A percentile compares a stretch with the other conserved stretches of the same genome.
Evolutionary conservation across 2,113 vertebrate genomes (phyloP).

Genomic region (Mystacornis crossleyi): DNA sequence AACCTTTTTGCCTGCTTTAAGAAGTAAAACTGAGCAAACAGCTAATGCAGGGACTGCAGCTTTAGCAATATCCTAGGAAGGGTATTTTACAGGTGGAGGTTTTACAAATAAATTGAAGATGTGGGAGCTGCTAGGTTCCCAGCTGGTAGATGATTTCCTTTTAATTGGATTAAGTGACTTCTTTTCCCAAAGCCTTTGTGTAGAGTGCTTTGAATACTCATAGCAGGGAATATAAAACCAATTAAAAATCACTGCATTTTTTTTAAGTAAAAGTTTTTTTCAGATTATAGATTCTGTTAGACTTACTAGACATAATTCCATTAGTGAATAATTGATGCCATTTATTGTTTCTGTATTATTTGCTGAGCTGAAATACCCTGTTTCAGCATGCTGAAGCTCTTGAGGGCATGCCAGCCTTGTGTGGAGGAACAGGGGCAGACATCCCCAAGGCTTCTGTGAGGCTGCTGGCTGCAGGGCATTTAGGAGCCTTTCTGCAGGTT

Average conservation of each 20-base stretch:
- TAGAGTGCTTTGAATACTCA: not conserved
- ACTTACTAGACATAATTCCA: not conserved
- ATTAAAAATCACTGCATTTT: not conserved
- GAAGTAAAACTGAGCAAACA: not conserved
- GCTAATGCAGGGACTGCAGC: not conserved
- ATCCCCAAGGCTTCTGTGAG: not conserved
- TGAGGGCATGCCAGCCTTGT: not conserved
- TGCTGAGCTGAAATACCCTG: not conserved
- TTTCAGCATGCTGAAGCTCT: not conserved
- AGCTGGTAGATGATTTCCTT: slow-evolving; percentile 8
- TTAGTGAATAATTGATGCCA: slow-evolving; percentile 22
- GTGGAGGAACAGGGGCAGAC: not conserved
- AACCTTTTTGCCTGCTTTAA: not conserved
- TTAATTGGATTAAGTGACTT: slow-evolving; percentile 23
- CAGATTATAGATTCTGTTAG: slow-evolving; percentile 20
- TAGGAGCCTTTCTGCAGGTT: not conserved
- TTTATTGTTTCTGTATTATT: slow-evolving; percentile 24
- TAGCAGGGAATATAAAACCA: slow-evolving; percentile 14
- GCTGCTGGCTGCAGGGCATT: not conserved
- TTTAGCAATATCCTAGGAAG: not conserved
- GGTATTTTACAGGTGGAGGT: not conserved
- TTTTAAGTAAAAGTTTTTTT: slow-evolving; percentile 28
- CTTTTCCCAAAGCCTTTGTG: not conserved
- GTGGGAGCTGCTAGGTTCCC: not conserved
- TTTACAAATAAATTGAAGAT: not conserved